Evolutionary conservation across 1,140 invertebrate genomes (phyloP).

Genomic region (Stegodyphus dumicola): DNA sequence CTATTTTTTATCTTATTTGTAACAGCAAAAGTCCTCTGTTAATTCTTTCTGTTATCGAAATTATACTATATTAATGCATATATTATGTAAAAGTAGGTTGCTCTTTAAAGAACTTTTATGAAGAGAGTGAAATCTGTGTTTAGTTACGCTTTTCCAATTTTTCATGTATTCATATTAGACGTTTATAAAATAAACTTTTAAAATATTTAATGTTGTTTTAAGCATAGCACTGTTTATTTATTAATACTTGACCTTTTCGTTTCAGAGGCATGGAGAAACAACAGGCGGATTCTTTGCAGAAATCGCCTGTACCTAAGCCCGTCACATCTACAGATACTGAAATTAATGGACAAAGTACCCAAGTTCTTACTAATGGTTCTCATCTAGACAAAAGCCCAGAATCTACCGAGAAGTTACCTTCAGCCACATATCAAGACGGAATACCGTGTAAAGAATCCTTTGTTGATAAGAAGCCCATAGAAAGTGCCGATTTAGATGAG

Average conservation of each 20-base stretch:
- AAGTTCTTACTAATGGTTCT: neutral
- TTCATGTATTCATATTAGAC: neutral
- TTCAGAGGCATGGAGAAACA: slow-evolving; percentile 56
- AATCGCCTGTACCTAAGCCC: slow-evolving; percentile 42
- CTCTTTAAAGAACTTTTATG: too few species aligned
- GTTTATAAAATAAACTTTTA: neutral
- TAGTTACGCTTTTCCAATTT: too few species aligned
- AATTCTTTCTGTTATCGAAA: too few species aligned
- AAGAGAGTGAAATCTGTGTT: too few species aligned
- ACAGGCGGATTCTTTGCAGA: slow-evolving; percentile 51
- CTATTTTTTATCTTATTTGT: too few species aligned
- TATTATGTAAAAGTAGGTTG: too few species aligned
- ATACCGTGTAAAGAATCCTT: neutral
- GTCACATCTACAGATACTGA: neutral
- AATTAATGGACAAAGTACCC: neutral
- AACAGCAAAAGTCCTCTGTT: too few species aligned
- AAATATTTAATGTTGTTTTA: too few species aligned
- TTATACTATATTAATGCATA: too few species aligned
- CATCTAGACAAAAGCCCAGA: slow-evolving; percentile 3
- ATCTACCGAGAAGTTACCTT: neutral
- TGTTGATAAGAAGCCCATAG: neutral
- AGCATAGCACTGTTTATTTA: neutral
- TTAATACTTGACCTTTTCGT: neutral
- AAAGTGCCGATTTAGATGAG: neutral
- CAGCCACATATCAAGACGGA: slow-evolving; percentile 12